phyloP scores from a whole-genome alignment of 1,140 invertebrate genomes.

The Chlorops oryzae region DNA sequence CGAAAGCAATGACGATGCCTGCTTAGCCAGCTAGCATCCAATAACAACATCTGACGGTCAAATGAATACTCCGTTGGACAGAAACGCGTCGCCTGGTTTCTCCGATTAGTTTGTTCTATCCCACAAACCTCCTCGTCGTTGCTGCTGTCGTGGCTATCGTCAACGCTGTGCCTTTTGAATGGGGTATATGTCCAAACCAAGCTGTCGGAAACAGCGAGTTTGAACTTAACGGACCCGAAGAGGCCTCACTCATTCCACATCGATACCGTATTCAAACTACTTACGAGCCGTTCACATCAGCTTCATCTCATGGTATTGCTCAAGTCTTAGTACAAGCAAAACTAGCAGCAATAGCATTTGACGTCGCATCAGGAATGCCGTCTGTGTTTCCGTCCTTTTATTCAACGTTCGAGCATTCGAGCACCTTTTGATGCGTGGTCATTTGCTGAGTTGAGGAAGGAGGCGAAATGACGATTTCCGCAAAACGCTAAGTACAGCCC shows the following conservation, averaged over 20 bases:
- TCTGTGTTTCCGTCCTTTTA: conserved; percentile 6
- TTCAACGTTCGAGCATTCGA: too few relatives aligned
- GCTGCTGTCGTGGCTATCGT: too few relatives aligned
- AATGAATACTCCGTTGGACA: conserved; percentile 33
- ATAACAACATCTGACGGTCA: conserved; percentile 29
- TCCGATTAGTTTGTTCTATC: too few relatives aligned
- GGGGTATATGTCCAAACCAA: conserved; percentile 40
- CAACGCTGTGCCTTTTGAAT: conserved; percentile 27
- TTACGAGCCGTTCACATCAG: conserved; percentile 7
- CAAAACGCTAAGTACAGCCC: conserved; percentile 29
- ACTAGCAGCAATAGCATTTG: conserved; percentile 29
- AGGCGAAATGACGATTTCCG: conserved; percentile 39
- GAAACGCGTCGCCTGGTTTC: conserved; percentile 11
- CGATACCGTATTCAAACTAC: conserved; percentile 14
- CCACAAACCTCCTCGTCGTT: too few relatives aligned
- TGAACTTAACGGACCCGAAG: conserved; percentile 22
- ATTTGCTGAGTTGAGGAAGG: background rate
- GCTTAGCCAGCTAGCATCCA: too few relatives aligned
- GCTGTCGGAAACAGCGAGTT: conserved; percentile 37
- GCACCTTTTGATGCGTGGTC: too few relatives aligned
- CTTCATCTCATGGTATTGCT: too few relatives aligned
- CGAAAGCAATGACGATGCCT: too few relatives aligned
- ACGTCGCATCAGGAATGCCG: conserved; percentile 46
- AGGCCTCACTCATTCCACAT: conserved; percentile 20
- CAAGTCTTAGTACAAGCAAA: too few relatives aligned